These are phyloP conservation scores for Tupaia tana DNA, from an alignment of 2,113 vertebrate genomes.

Conservation along the genomic window DNA sequence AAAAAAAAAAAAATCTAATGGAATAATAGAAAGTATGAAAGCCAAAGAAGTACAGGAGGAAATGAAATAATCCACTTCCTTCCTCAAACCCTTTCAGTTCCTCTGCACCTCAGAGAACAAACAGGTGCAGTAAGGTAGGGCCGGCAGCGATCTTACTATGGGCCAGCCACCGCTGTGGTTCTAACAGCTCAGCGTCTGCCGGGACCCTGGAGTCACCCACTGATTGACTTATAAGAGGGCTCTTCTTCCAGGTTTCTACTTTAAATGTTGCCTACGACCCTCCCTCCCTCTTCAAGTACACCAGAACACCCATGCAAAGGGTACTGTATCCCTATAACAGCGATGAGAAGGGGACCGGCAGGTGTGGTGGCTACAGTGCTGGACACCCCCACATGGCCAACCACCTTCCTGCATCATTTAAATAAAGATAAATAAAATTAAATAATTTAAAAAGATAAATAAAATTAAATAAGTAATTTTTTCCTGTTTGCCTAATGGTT, in stretches of 20 bases:
- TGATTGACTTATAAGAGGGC: background rate
- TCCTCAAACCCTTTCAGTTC: background rate
- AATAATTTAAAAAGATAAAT: too few relatives aligned
- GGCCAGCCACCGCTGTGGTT: background rate
- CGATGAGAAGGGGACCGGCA: too few relatives aligned
- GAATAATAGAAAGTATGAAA: background rate
- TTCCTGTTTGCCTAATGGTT: too few relatives aligned
- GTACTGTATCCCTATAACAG: background rate
- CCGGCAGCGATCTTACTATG: background rate
- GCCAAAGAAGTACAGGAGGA: background rate
- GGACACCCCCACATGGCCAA: too few relatives aligned
- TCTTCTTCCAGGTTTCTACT: background rate
- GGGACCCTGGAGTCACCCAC: background rate
- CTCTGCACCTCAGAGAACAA: slow-evolving; percentile 27
- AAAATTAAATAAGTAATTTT: too few relatives aligned
- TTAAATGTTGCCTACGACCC: background rate
- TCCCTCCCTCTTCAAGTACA: background rate
- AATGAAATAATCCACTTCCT: background rate
- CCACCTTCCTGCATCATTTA: too few relatives aligned
- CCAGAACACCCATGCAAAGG: background rate
- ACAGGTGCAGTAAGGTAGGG: background rate
- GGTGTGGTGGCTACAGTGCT: too few relatives aligned
- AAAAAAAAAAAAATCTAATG: background rate
- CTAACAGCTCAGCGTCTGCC: background rate
- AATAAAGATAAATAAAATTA: too few relatives aligned